These are phyloP conservation scores for Agriotes lineatus DNA, from an alignment of 2,888 invertebrate genomes.

Conservation along the genomic window DNA sequence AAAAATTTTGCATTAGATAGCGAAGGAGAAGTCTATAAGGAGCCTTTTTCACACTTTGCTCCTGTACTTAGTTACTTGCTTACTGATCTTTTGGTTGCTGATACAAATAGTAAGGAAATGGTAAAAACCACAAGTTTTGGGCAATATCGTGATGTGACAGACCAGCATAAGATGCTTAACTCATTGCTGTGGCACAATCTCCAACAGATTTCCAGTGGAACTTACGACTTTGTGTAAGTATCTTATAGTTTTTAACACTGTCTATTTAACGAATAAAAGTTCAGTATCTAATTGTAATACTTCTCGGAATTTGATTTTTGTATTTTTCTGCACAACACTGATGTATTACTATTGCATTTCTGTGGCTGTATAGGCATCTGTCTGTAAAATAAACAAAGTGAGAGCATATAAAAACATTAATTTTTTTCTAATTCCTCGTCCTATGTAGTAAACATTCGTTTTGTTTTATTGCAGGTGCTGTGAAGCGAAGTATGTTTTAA, in stretches of 20 bases:
- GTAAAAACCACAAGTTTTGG: slow-evolving; percentile 66
- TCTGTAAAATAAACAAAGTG: too few relatives aligned
- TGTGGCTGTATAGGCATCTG: too few relatives aligned
- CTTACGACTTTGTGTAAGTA: slow-evolving; percentile 62
- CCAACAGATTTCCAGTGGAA: slow-evolving; percentile 66
- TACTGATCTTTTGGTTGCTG: slow-evolving; percentile 51
- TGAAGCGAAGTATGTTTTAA: slow-evolving; percentile 17
- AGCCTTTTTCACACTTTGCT: slow-evolving; percentile 11
- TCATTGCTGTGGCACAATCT: slow-evolving; percentile 75
- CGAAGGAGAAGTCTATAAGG: background rate
- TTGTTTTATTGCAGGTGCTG: slow-evolving; percentile 27
- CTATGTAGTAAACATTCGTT: too few relatives aligned
- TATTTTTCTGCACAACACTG: too few relatives aligned
- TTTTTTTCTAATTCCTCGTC: too few relatives aligned
- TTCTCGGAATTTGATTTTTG: too few relatives aligned
- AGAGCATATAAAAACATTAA: too few relatives aligned
- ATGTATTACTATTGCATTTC: too few relatives aligned
- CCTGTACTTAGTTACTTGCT: slow-evolving; percentile 46
- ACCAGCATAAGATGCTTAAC: slow-evolving; percentile 68
- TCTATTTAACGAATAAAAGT: too few relatives aligned
- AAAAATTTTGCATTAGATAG: slow-evolving; percentile 21
- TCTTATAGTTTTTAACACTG: too few relatives aligned
- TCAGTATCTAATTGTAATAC: too few relatives aligned
- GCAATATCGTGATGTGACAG: slow-evolving; percentile 67
- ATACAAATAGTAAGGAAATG: slow-evolving; percentile 52